Base-by-base conservation (phyloP, 2,888 invertebrate species). In the Pheosia tremula region DNA sequence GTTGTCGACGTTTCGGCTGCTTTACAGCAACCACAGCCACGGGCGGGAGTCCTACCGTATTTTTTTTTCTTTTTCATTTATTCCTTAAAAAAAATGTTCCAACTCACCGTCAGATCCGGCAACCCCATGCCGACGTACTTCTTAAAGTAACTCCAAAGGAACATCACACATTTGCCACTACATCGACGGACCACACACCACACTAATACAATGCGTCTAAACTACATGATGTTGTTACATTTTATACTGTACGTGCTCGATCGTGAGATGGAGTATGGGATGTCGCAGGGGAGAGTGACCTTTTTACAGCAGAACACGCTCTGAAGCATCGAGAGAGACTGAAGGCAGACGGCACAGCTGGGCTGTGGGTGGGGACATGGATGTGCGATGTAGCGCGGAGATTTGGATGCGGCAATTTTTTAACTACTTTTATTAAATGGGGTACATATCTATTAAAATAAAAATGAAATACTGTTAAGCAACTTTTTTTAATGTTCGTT, bases 241-340 rank as follows among this genome's bases (percentile, higher is more conserved):
- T 57, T 56, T 72, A 64, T 67, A 75, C 67, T 59, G 58, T 59
- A 39, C 61, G 63, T 67, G 69, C 69, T 76, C 74, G 63, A 69
- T 68, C 61, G 39, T 59, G 71, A 59, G 71, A 59, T 61, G 64
- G 61, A 24, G 24, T 61, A 58, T 55, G 59, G 66, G 62, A 45
- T 63, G 60, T 61, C 57, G 64, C 58, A 57, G 60, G 50, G 62
- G 57, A 53, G 66, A 79, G 80, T 82, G 84, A 93, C 93, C 92
- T 93, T 90, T 79, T 88, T 89, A 77, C 93, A 93, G 87, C 93
- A 93, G 81, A 93, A 86, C 84, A 93, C 92, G 82, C 87, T 86
- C 72, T 85, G 90, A 80, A 93, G 85, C 93, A 93, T 93, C 85
- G 87, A 82, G 79, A 75, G 77, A 77, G 84, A 88, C 90, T 89